Conservation (phyloP, 2,888 invertebrate genomes). For the Ypsolopha sequella region DNA sequence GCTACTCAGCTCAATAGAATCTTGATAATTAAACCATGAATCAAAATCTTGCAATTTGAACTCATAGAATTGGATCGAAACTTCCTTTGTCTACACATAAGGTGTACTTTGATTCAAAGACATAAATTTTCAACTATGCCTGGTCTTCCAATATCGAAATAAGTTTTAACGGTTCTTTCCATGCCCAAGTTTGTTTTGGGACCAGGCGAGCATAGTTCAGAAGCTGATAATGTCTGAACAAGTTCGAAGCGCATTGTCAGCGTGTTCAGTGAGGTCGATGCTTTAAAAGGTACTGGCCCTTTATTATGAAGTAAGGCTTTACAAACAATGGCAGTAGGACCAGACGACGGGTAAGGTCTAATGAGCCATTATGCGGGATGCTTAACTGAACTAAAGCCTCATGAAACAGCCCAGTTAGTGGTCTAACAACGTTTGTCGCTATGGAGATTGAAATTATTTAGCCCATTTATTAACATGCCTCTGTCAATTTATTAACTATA, state of each 20-base stretch:
- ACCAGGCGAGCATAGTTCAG: conserved; percentile 21
- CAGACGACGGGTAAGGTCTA: conserved; percentile 47
- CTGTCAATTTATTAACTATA: neutral
- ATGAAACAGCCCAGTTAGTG: conserved; percentile 10
- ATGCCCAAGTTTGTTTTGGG: conserved; percentile 13
- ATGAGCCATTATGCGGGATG: conserved; percentile 53
- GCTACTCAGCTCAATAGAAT: neutral
- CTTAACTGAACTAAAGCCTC: conserved; percentile 29
- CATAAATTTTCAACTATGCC: conserved; percentile 30
- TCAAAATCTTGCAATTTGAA: neutral
- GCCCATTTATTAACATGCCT: neutral
- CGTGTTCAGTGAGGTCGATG: conserved; percentile 3
- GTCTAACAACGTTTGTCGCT: neutral
- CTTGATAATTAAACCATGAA: neutral
- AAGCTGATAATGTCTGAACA: conserved; percentile 25
- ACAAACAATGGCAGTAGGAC: conserved; percentile 49
- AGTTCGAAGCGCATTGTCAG: conserved; percentile 31
- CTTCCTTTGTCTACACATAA: conserved; percentile 24
- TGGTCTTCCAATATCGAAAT: conserved; percentile 20
- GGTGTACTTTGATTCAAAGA: conserved; percentile 35
- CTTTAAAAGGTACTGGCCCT: conserved; percentile 28
- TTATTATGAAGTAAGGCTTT: conserved; percentile 51
- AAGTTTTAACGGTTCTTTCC: conserved; percentile 24
- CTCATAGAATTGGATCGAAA: conserved; percentile 12
- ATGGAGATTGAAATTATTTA: conserved; percentile 4